Evolutionary conservation across 2,797 vertebrate genomes (phyloP).

Genomic region (Malacoctenus gilli): DNA sequence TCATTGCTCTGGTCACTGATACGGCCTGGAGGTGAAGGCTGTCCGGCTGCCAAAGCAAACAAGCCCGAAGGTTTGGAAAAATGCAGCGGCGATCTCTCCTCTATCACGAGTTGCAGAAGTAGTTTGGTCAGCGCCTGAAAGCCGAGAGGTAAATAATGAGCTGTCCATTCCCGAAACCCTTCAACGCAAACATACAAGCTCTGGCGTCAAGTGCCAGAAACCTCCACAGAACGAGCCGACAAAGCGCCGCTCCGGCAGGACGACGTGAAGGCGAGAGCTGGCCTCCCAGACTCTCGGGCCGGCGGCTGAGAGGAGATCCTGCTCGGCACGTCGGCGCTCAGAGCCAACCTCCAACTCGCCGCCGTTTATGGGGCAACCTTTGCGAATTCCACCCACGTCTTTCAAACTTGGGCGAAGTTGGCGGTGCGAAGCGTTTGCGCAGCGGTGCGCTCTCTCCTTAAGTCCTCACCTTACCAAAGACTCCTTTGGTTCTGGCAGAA

Average conservation of each 20-base stretch:
- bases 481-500: conserved; percentile 35
- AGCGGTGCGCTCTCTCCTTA: conserved; percentile 36
- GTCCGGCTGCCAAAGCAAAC: conserved; percentile 72
- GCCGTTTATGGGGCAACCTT: conserved; percentile 27
- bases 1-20: conserved; percentile 55
- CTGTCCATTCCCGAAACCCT: conserved; percentile 60
- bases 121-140: conserved; percentile 53
- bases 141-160: conserved; percentile 69
- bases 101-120: conserved; percentile 68
- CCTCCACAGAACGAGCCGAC: conserved; percentile 35
- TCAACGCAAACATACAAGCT: conserved; percentile 68
- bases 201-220: conserved; percentile 54
- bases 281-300: conserved; percentile 38
- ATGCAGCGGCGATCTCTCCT: conserved; percentile 63
- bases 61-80: conserved; percentile 63
- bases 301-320: too few relatives aligned
- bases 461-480: conserved; percentile 32
- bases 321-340: too few relatives aligned
- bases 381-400: conserved; percentile 13
- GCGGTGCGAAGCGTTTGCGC: conserved; percentile 5
- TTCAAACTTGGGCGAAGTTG: conserved; percentile 28
- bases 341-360: conserved; percentile 28
- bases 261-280: conserved; percentile 49
- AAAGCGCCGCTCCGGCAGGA: conserved; percentile 48
- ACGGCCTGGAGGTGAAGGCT: conserved; percentile 53